Base-by-base conservation (phyloP, 2,797 vertebrate genomes). In the Phoeniculus purpureus region DNA sequence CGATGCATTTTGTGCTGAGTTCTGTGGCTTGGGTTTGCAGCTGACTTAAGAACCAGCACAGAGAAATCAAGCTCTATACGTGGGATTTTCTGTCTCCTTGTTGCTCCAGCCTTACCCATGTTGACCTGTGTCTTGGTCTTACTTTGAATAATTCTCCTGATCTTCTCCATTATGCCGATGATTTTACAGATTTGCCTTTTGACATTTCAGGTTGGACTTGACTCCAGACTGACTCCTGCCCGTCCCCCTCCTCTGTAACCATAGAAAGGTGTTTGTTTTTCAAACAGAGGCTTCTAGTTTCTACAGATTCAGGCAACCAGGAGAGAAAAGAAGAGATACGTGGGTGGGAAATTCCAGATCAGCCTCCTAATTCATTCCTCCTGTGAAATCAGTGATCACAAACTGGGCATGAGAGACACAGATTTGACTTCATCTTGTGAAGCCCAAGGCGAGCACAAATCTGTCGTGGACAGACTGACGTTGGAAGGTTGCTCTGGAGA, bases 1-100 rank as follows among this genome's bases (percentile, higher is more conserved):
- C 12, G 3, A 8, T 61, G 22, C 19, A 20, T 87, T 94, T 93
- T 85, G 26, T 96, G 90, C 87, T 85, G 90, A 87, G 68, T 87
- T 89, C 55, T 82, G 65, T 62, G 47, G 68, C 77, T 89, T 59
- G 45, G 59, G 29, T 68, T 47, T 92, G 54, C 0, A 3, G 25
- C 16, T 85, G 29, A 48, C 61, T 55, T 45, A n/a, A 79, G 81
- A 96, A 73, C 31, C 3, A 67, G 58, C 31, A 50, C 50, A 7
- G 1, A 54, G 65, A 85, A 84, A 92, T 25, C 0, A 7, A 81
- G 13, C 23, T 37, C 26, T 87, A 31, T 83, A 34, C 4, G 2
- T 21, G 29, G 2, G 58, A 13, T 43, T 78, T 92, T 87, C 37
- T 43, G 9, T n/a, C 17, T 64, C 32, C 58, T 64, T 34, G 11